Conservation (phyloP, 2,113 vertebrate genomes). For the Campylomormyrus tamandua region DNA sequence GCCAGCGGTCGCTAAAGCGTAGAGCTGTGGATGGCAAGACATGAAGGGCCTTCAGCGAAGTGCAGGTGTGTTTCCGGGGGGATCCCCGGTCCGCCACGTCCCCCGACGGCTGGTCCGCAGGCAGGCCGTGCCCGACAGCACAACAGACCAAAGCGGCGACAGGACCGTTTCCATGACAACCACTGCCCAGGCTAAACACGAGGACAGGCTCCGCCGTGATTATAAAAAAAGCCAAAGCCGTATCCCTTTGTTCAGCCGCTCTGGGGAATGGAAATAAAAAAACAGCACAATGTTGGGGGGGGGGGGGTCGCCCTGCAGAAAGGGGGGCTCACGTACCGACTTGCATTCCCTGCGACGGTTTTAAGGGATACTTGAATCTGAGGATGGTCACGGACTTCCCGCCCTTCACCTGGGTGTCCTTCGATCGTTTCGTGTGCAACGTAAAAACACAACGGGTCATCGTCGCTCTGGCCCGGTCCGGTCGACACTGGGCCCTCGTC, state of each 20-base stretch:
- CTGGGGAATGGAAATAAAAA: neutral
- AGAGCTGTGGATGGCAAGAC: neutral
- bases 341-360: neutral
- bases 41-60: neutral
- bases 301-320: neutral
- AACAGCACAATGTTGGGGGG: too few relatives aligned
- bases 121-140: neutral
- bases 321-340: neutral
- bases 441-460: neutral
- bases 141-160: slow-evolving; percentile 24
- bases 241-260: neutral
- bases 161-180: slow-evolving; percentile 45
- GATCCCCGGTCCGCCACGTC: neutral
- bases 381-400: neutral
- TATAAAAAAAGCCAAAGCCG: neutral
- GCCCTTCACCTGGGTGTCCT: neutral
- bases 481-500: neutral
- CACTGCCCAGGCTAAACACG: slow-evolving; percentile 17
- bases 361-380: neutral
- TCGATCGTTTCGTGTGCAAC: neutral
- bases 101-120: neutral
- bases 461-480: neutral
- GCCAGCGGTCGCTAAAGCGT: neutral
- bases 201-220: neutral
- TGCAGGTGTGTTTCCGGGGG: neutral